Conservation (phyloP, 1,140 invertebrate species). For the Gerris buenoi region DNA sequence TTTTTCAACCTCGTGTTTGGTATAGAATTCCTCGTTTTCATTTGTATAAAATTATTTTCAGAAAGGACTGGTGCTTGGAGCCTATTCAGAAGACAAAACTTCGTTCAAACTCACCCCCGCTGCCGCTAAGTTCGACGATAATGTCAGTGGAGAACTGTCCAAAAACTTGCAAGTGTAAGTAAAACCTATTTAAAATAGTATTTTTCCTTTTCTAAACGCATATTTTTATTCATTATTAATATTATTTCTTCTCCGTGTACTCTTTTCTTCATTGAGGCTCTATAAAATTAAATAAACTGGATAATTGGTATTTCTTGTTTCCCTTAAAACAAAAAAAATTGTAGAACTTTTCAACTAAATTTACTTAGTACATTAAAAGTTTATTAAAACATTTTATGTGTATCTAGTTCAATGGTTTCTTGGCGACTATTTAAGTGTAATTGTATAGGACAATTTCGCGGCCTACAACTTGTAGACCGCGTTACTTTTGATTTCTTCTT, state of each 20-base stretch:
- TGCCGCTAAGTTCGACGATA: constrained; percentile 26
- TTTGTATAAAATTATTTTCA: too few species aligned
- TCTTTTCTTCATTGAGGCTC: not conserved
- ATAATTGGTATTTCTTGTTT: not conserved
- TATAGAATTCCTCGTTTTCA: too few species aligned
- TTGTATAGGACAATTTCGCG: too few species aligned
- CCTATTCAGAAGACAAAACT: constrained; percentile 34
- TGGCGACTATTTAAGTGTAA: too few species aligned
- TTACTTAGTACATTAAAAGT: too few species aligned
- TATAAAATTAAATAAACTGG: not conserved
- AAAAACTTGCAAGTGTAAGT: constrained; percentile 18
- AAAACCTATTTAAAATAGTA: not conserved
- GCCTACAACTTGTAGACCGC: too few species aligned
- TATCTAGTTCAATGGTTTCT: too few species aligned
- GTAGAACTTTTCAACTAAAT: too few species aligned
- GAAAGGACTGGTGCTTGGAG: constrained; percentile 40
- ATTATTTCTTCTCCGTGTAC: not conserved
- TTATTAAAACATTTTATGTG: too few species aligned
- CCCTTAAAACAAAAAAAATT: not conserved
- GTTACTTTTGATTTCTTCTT: too few species aligned
- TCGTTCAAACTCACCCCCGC: constrained; percentile 33
- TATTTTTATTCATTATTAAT: not conserved
- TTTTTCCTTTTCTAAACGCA: not conserved
- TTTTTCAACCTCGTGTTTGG: too few species aligned
- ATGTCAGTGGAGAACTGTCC: constrained; percentile 6